A percentile compares a stretch with the other conserved stretches of the same genome.
These are phyloP conservation scores for Drosophila tsacasi DNA, from an alignment of 1,140 invertebrate species.

Conservation along the genomic window DNA sequence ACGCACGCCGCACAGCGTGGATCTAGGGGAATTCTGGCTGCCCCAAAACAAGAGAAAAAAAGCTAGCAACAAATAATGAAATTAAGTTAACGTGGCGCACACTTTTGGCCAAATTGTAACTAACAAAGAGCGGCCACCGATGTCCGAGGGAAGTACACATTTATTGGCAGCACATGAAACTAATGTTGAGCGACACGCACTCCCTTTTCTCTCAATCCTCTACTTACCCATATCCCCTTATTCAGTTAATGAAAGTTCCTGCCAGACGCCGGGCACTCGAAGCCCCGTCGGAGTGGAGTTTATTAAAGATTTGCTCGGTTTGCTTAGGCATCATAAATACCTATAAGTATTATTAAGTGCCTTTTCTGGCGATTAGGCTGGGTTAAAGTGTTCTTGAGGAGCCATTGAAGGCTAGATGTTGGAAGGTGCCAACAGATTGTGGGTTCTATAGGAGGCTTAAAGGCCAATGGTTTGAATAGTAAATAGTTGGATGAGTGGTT, in stretches of 20 bases:
- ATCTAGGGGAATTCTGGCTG: conserved; percentile 8
- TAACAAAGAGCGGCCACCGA: conserved; percentile 39
- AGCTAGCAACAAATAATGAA: conserved; percentile 75
- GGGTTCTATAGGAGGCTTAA: conserved; percentile 5
- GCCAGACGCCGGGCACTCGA: conserved; percentile 18
- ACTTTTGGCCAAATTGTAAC: conserved; percentile 61
- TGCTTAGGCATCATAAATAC: conserved; percentile 43
- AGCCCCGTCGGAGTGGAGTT: conserved; percentile 30
- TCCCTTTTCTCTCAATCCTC: conserved; percentile 2
- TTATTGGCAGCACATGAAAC: conserved; percentile 76
- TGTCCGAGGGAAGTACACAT: conserved; percentile 63
- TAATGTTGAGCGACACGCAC: conserved; percentile 73
- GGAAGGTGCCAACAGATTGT: conserved; percentile 39
- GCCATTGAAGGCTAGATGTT: conserved; percentile 15
- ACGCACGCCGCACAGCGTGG: conserved; percentile 45
- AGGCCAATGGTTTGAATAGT: conserved; percentile 13
- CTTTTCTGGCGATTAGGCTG: conserved; percentile 43
- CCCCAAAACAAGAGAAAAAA: conserved; percentile 5
- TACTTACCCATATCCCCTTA: conserved; percentile 6
- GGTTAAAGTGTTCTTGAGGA: conserved; percentile 21
- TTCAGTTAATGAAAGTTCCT: conserved; percentile 57
- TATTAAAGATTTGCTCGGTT: conserved; percentile 45
- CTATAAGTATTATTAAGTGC: conserved; percentile 50
- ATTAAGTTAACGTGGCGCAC: conserved; percentile 75
- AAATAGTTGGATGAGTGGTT: not conserved